phyloP scores from a whole-genome alignment of 2,888 invertebrate genomes.

The Halictus ligatus region DNA sequence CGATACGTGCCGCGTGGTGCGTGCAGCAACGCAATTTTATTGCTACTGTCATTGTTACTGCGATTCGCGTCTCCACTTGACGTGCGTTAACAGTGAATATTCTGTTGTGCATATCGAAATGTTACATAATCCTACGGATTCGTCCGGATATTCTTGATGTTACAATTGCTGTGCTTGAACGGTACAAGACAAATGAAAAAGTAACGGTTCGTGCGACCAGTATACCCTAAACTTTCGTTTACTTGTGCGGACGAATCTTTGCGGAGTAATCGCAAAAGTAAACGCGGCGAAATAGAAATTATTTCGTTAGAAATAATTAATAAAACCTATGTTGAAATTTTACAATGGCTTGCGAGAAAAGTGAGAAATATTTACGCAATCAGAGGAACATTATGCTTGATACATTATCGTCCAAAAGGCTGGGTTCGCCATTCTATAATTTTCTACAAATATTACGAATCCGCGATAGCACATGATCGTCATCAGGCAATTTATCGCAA shows the following conservation, averaged over 20 bases:
- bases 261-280: not conserved
- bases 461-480: too few species aligned
- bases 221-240: not conserved
- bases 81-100: conserved; percentile 27
- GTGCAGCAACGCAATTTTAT: conserved; percentile 75
- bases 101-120: conserved; percentile 15
- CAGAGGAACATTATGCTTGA: not conserved
- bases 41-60: conserved; percentile 28
- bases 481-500: not conserved
- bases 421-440: too few species aligned
- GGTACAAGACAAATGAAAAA: not conserved
- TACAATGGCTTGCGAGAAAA: not conserved
- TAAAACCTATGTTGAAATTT: not conserved
- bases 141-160: not conserved
- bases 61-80: conserved; percentile 19
- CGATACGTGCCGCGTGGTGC: conserved; percentile 66
- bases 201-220: not conserved
- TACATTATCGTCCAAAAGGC: not conserved
- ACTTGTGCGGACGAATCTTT: not conserved
- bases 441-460: too few species aligned
- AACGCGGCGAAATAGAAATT: not conserved
- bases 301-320: not conserved
- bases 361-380: not conserved
- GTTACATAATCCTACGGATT: not conserved
- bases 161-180: not conserved